Base-by-base conservation (phyloP, 2,797 vertebrate species). In the Ispidina picta region DNA sequence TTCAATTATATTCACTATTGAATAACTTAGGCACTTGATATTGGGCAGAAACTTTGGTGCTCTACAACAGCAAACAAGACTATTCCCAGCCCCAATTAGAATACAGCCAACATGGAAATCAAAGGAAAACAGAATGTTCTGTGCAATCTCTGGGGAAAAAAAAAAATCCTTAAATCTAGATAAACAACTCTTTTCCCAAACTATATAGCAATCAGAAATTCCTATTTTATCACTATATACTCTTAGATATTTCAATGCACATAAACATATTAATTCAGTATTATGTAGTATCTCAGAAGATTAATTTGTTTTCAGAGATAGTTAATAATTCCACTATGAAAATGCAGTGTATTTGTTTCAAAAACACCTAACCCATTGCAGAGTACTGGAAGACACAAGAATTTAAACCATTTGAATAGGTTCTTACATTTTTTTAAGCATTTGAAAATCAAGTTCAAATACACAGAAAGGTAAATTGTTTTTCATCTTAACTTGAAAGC, bases 401-500 rank as follows among this genome's bases (percentile, higher is more conserved):
- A 79, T 78, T 69, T 59, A 73, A 64, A 78, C 6, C 4, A 5
- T 20, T 49, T 58, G 48, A 94, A 80, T 14, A 65, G 15, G 64
- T 54, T 18, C 29, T 29, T 18, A 7, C 29, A 33, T 37, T 13
- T 56, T 54, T 74, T 60, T 7, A 77, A 52, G 20, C 52, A 72
- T 79, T 82, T 87, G 55, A 82, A 96, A 90, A 33, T 86, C 69
- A 21, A 86, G 46, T 71, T 93, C 80, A 63, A 78, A 92, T 16
- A 80, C 80, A 82, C 20, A 72, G 62, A 63, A 70, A 83, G 64
- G 69, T 11, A 79, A 74, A 93, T 89, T 93, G 91, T 82, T 94
- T 95, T 96, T 95, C 88, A 93, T 78, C 68, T 92, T 88, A 93
- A 82, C 68, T 90, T 51, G 72, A 90, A 93, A 86, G 58, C 76